Percentiles rank a stretch among this genome's conserved stretches.
These are phyloP conservation scores for Alviniconcha strummeri DNA, from an alignment of 2,888 invertebrate genomes.

Conservation along the genomic window DNA sequence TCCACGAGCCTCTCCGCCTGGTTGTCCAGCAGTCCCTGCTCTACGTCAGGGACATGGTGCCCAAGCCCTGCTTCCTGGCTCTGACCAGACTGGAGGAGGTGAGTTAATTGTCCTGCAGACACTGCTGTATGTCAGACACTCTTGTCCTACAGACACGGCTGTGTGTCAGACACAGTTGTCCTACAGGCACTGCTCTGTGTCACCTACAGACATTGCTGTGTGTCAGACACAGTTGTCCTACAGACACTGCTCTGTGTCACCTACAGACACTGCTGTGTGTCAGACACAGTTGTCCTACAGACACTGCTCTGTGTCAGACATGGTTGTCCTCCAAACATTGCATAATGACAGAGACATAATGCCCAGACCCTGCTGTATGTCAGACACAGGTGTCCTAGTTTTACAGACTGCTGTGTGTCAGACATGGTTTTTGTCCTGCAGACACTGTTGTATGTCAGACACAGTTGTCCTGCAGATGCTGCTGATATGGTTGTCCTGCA, in stretches of 20 bases:
- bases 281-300: constrained; percentile 63
- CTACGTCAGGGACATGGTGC: constrained; percentile 72
- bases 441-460: constrained; percentile 69
- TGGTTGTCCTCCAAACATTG: not conserved
- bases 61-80: constrained; percentile 70
- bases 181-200: not conserved
- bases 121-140: no score
- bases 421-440: constrained; percentile 67
- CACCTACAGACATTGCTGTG: not conserved
- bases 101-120: constrained; percentile 15
- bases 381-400: no score
- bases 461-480: not conserved
- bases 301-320: constrained; percentile 63
- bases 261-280: no score
- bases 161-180: no score
- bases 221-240: no score
- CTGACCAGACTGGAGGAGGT: constrained; percentile 69
- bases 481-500: constrained; percentile 44
- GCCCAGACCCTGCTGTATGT: not conserved
- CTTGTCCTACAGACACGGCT: no score
- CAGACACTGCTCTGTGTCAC: constrained; percentile 71
- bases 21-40: constrained; percentile 71
- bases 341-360: not conserved
- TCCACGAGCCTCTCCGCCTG: constrained; percentile 68
- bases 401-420: no score